Percentiles rank a stretch among this genome's conserved stretches.
These are phyloP conservation scores for Egretta garzetta DNA, from an alignment of 2,113 vertebrate species.

Conservation along the genomic window DNA sequence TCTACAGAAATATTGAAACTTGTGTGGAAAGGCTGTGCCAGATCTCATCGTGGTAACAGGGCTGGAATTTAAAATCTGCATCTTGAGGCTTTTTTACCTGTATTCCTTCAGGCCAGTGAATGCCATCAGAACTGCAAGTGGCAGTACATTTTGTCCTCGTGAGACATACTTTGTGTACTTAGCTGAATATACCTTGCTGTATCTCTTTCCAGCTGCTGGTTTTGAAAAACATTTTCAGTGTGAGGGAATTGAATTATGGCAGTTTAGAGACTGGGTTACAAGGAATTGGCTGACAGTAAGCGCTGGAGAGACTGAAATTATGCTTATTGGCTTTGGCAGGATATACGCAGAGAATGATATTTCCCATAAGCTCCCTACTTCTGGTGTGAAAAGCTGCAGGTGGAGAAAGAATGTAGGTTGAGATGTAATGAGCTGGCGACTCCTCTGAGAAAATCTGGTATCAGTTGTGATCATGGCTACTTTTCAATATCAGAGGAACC, in stretches of 20 bases:
- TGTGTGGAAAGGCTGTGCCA: not conserved
- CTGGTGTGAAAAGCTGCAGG: not conserved
- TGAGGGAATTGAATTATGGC: not conserved
- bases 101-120: not conserved
- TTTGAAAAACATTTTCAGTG: not conserved
- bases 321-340: conserved; percentile 18
- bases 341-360: not conserved
- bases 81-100: not conserved
- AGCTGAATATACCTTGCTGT: not conserved
- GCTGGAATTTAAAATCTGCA: not conserved
- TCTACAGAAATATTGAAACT: not conserved
- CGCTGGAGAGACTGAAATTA: conserved; percentile 13
- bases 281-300: conserved; percentile 7
- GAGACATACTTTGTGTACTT: not conserved
- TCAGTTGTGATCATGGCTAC: not conserved
- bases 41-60: not conserved
- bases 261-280: not conserved
- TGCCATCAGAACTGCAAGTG: not conserved
- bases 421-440: not conserved
- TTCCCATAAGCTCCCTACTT: not conserved
- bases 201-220: not conserved
- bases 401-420: not conserved
- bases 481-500: not conserved
- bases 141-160: not conserved
- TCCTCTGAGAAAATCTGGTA: not conserved